These are phyloP conservation scores for Gambusia yucatana DNA, from an alignment of 2,797 vertebrate species.

Conservation along the genomic window DNA sequence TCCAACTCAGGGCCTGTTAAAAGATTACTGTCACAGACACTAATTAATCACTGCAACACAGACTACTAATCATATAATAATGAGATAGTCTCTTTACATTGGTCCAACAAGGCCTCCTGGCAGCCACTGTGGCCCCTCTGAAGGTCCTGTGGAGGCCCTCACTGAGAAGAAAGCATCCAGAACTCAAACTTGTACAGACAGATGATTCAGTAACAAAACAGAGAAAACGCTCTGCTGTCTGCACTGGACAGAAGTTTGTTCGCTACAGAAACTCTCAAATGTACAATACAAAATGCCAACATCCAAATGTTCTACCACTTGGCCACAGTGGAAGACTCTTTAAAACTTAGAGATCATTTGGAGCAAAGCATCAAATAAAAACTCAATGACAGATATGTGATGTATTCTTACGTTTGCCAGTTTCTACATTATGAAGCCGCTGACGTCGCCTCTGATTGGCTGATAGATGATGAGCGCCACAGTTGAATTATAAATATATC, in stretches of 20 bases:
- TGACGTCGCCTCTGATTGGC: too few species aligned
- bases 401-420: background rate
- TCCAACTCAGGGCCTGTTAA: constrained; percentile 76
- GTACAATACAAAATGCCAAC: background rate
- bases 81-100: constrained; percentile 86
- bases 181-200: constrained; percentile 84
- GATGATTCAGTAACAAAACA: constrained; percentile 30
- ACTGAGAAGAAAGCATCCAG: constrained; percentile 77
- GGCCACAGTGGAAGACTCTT: background rate
- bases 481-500: too few species aligned
- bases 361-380: background rate
- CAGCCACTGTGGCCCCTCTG: constrained; percentile 50
- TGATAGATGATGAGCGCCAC: too few species aligned
- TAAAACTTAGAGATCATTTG: background rate
- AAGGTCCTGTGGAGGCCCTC: constrained; percentile 69
- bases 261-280: background rate
- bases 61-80: constrained; percentile 90
- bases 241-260: constrained; percentile 77
- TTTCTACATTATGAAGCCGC: background rate
- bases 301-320: background rate
- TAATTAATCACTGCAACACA: constrained; percentile 88
- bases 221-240: constrained; percentile 76
- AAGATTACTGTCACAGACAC: constrained; percentile 87
- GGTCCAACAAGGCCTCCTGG: constrained; percentile 69
- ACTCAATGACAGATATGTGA: background rate